These are phyloP conservation scores for Eudorcas thomsonii DNA, from an alignment of 2,113 vertebrate species.

Conservation along the genomic window DNA sequence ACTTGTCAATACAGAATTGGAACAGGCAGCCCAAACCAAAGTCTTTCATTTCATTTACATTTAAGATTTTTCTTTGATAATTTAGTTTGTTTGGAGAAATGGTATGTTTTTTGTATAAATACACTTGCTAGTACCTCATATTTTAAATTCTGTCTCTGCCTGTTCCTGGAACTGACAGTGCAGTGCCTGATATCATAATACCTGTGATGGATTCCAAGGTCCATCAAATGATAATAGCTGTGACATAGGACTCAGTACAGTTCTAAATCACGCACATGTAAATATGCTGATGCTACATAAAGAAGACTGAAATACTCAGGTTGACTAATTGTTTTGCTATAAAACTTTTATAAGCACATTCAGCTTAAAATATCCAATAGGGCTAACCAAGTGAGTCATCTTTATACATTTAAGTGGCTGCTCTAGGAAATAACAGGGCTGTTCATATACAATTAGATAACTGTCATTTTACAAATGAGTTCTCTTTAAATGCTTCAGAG, in stretches of 20 bases:
- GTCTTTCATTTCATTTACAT: background rate
- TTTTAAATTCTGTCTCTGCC: background rate
- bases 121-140: background rate
- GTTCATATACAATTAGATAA: slow-evolving; percentile 55
- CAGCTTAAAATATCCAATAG: background rate
- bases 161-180: background rate
- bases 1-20: background rate
- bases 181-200: background rate
- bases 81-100: background rate
- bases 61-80: background rate
- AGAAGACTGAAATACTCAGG: background rate
- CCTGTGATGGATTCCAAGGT: slow-evolving; percentile 13
- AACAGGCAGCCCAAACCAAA: slow-evolving; percentile 9
- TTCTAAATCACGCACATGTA: slow-evolving; percentile 25
- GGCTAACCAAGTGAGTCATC: background rate
- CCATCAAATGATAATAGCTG: background rate
- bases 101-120: background rate
- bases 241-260: background rate
- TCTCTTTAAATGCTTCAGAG: slow-evolving; percentile 25
- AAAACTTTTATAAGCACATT: slow-evolving; percentile 11
- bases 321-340: slow-evolving; percentile 26
- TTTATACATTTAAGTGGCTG: background rate
- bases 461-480: slow-evolving; percentile 40
- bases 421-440: background rate
- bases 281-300: background rate